Evolutionary conservation across 2,888 invertebrate genomes (phyloP).

Genomic region (Stramonita haemastoma): DNA sequence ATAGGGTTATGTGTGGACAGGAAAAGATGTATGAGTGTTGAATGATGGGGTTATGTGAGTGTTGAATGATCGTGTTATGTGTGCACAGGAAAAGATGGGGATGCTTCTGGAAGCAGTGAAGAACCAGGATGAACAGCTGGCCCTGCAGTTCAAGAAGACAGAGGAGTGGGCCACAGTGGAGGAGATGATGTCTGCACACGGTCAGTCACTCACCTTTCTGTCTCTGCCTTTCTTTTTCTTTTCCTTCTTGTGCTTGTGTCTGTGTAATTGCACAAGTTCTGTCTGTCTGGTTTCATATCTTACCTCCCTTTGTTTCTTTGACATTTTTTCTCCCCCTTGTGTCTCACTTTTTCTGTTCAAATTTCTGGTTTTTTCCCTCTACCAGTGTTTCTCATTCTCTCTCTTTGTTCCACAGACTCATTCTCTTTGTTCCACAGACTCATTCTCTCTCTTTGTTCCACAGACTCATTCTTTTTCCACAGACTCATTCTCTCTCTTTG

Average conservation of each 20-base stretch:
- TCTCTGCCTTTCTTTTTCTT: not conserved
- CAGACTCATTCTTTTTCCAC: too few relatives aligned
- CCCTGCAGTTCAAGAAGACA: slow-evolving; percentile 86
- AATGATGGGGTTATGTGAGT: too few relatives aligned
- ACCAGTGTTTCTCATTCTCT: not conserved
- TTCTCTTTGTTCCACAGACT: not conserved
- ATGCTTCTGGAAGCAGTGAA: slow-evolving; percentile 88
- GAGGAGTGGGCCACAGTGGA: slow-evolving; percentile 91
- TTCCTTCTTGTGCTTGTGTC: too few relatives aligned
- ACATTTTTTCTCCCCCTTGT: too few relatives aligned
- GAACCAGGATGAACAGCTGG: slow-evolving; percentile 84
- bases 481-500: too few relatives aligned
- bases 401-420: too few relatives aligned
- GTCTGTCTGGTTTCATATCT: too few relatives aligned
- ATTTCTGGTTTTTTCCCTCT: not conserved
- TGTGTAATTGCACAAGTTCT: not conserved
- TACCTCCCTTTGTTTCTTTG: too few relatives aligned
- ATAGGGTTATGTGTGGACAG: slow-evolving; percentile 68
- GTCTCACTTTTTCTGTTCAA: too few relatives aligned
- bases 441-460: too few relatives aligned
- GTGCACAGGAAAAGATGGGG: slow-evolving; percentile 83
- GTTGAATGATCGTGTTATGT: not conserved
- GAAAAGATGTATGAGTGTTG: slow-evolving; percentile 81
- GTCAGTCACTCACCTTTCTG: slow-evolving; percentile 55
- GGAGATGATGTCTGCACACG: slow-evolving; percentile 78